These are phyloP conservation scores for Maconellicoccus hirsutus DNA, from an alignment of 1,140 invertebrate genomes.

Conservation along the genomic window DNA sequence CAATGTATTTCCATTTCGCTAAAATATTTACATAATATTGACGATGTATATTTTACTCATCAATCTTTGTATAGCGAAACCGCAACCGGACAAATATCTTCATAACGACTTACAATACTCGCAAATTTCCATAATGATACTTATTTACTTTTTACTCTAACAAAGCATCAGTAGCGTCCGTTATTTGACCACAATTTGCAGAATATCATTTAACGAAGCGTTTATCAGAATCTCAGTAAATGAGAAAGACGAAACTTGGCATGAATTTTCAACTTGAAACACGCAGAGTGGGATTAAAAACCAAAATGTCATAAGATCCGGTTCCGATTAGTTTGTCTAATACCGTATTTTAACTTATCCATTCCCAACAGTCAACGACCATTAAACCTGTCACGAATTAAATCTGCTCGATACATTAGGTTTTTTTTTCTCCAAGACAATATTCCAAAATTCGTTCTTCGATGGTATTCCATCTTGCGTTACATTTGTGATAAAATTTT, in stretches of 20 bases:
- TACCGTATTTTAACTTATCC: background rate
- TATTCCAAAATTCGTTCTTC: too few relatives aligned
- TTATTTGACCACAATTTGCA: background rate
- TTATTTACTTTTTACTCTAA: background rate
- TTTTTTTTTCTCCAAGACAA: background rate
- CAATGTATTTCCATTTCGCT: background rate
- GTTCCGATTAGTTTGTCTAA: slow-evolving; percentile 4
- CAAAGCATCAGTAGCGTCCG: background rate
- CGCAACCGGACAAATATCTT: background rate
- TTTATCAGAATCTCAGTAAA: too few relatives aligned
- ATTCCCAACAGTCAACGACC: background rate
- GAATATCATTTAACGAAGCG: too few relatives aligned
- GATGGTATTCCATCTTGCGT: too few relatives aligned
- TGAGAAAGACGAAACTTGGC: background rate
- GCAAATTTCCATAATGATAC: background rate
- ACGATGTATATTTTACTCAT: background rate
- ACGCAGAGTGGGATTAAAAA: background rate
- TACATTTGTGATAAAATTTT: too few relatives aligned
- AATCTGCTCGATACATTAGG: background rate
- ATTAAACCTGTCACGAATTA: slow-evolving; percentile 4
- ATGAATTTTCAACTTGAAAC: too few relatives aligned
- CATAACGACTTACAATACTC: too few relatives aligned
- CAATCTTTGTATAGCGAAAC: background rate
- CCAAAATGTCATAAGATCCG: slow-evolving; percentile 19
- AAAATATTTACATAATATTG: background rate